Evolutionary conservation across 2,113 vertebrate species (phyloP).

Genomic region (Passerina amoena): DNA sequence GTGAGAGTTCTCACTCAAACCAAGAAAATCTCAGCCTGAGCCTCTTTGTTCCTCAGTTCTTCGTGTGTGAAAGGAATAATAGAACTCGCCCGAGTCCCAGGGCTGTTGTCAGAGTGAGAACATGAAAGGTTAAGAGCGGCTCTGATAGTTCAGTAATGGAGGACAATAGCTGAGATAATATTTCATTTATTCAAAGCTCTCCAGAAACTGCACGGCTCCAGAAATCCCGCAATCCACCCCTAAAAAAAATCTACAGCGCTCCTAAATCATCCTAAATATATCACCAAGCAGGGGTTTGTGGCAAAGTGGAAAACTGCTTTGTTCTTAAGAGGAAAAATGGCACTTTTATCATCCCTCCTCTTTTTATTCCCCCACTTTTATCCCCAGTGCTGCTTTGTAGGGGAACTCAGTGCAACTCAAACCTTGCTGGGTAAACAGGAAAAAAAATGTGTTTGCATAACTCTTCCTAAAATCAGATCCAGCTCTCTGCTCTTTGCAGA

Average conservation of each 20-base stretch:
- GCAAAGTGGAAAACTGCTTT: not conserved
- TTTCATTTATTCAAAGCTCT: slow-evolving; percentile 17
- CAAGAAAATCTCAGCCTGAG: not conserved
- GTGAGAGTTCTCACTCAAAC: not conserved
- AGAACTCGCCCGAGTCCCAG: not conserved
- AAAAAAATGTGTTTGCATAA: not conserved
- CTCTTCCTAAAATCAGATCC: not conserved
- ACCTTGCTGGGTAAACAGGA: slow-evolving; percentile 7
- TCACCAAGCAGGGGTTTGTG: not conserved
- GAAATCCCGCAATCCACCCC: not conserved
- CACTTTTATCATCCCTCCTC: not conserved
- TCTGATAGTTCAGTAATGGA: not conserved
- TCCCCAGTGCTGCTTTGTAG: not conserved
- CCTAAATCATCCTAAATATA: slow-evolving; percentile 26
- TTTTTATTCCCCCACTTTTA: not conserved
- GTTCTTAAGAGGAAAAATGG: not conserved
- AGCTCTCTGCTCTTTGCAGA: not conserved
- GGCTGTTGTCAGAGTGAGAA: not conserved
- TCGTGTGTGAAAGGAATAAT: not conserved
- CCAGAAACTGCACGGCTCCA: not conserved
- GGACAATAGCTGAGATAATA: not conserved
- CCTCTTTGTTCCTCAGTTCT: not conserved
- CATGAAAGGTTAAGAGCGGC: slow-evolving; percentile 4
- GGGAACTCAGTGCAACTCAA: not conserved
- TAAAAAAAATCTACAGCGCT: slow-evolving; percentile 1